Evolutionary conservation across 2,888 invertebrate species (phyloP).

Genomic region (Rhabditophanes sp.): DNA sequence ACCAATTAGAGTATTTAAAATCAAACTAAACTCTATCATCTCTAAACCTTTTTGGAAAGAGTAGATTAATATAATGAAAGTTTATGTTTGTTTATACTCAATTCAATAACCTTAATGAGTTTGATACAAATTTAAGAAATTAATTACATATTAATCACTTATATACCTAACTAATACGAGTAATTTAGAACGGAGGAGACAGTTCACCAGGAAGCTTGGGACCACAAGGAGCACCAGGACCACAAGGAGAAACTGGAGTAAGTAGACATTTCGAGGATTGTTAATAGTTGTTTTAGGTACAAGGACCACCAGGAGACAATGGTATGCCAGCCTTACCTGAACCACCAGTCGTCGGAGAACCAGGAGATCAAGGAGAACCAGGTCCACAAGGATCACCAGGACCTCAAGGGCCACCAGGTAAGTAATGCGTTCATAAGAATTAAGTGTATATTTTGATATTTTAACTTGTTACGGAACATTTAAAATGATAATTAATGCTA

Average conservation of each 20-base stretch:
- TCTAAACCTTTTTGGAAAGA: too few relatives aligned
- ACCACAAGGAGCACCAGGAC: too few relatives aligned
- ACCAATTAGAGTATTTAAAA: too few relatives aligned
- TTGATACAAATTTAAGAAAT: too few relatives aligned
- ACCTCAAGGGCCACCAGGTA: slow-evolving; percentile 30
- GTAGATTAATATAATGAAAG: slow-evolving; percentile 3
- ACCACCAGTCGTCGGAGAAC: slow-evolving; percentile 25
- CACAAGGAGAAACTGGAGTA: background rate
- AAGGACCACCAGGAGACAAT: slow-evolving; percentile 32
- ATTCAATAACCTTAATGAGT: slow-evolving; percentile 1
- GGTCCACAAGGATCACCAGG: slow-evolving; percentile 36
- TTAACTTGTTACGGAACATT: too few relatives aligned
- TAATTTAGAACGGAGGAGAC: too few relatives aligned
- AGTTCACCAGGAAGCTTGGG: too few relatives aligned
- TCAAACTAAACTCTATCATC: too few relatives aligned
- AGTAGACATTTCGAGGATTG: slow-evolving; percentile 11
- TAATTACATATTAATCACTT: too few relatives aligned
- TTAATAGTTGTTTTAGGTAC: slow-evolving; percentile 29
- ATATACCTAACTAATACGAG: too few relatives aligned
- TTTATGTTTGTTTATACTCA: background rate
- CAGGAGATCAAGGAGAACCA: slow-evolving; percentile 21
- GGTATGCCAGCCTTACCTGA: slow-evolving; percentile 18
- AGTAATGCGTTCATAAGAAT: slow-evolving; percentile 9
- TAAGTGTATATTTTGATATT: too few relatives aligned
- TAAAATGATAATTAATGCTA: too few relatives aligned